phyloP scores from a whole-genome alignment of 2,797 vertebrate species.

The Coreius guichenoti region DNA sequence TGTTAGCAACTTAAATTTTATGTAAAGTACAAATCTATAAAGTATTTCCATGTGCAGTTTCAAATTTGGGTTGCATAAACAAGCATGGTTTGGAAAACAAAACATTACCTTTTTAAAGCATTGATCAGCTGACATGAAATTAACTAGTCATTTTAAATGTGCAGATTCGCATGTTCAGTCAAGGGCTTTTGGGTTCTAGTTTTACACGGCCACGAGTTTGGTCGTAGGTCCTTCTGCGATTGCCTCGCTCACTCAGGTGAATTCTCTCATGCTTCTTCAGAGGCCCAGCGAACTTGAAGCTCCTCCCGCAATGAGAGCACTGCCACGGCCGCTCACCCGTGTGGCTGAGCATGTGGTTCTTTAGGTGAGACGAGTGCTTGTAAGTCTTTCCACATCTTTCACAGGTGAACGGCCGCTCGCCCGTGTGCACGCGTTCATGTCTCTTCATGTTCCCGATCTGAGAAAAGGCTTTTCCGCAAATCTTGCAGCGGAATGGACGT shows the following conservation, averaged over 20 bases:
- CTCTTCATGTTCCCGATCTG: constrained; percentile 76
- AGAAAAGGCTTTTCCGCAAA: constrained; percentile 77
- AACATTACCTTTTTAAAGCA: neutral
- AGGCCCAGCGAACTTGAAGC: constrained; percentile 58
- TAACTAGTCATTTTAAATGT: constrained; percentile 5
- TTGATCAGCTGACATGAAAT: neutral
- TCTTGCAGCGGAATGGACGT: constrained; percentile 76
- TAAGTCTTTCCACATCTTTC: constrained; percentile 75
- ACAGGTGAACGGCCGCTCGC: constrained; percentile 70
- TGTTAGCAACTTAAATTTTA: neutral
- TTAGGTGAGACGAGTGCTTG: constrained; percentile 65
- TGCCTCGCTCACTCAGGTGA: constrained; percentile 41
- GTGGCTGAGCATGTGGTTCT: constrained; percentile 65
- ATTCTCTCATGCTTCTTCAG: constrained; percentile 61
- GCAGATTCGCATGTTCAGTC: neutral
- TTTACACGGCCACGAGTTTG: constrained; percentile 48
- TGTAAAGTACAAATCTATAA: neutral
- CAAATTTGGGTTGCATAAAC: constrained; percentile 4
- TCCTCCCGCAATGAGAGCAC: constrained; percentile 59
- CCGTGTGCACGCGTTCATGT: constrained; percentile 76
- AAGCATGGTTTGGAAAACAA: constrained; percentile 22
- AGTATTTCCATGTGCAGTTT: constrained; percentile 7
- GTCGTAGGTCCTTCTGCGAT: constrained; percentile 30
- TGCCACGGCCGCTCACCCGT: constrained; percentile 61
- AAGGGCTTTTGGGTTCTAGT: constrained; percentile 44